A percentile compares a stretch with the other conserved stretches of the same genome.
phyloP scores from a whole-genome alignment of 2,888 invertebrate species.

The Prenolepis imparis region DNA sequence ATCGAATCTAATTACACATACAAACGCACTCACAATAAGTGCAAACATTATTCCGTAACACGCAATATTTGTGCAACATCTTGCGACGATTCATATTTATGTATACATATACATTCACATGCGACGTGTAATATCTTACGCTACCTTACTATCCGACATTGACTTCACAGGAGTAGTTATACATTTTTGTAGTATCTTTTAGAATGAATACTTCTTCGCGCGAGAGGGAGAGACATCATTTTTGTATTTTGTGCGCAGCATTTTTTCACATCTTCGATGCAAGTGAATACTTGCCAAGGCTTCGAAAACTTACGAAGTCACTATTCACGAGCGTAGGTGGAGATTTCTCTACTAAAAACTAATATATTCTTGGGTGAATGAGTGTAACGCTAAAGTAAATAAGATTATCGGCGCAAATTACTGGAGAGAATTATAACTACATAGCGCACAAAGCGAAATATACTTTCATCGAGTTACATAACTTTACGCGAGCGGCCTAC shows the following conservation, averaged over 20 bases:
- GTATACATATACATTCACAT: conserved; percentile 8
- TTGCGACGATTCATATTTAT: conserved; percentile 57
- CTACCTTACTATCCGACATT: conserved; percentile 81
- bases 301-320: conserved; percentile 15
- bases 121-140: conserved; percentile 34
- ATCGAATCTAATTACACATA: background rate
- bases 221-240: conserved; percentile 59
- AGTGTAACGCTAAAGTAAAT: conserved; percentile 3
- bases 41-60: conserved; percentile 9
- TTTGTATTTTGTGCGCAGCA: conserved; percentile 81
- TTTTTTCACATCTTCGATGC: conserved; percentile 65
- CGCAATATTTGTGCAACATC: conserved; percentile 58
- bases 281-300: conserved; percentile 31
- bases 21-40: conserved; percentile 17
- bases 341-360: background rate
- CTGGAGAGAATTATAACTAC: background rate
- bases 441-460: conserved; percentile 9
- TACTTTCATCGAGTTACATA: conserved; percentile 43
- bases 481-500: conserved; percentile 1
- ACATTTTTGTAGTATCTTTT: conserved; percentile 70
- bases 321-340: background rate
- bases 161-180: conserved; percentile 85
- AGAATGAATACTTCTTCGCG: conserved; percentile 64
- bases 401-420: background rate
- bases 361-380: background rate